A percentile compares a stretch with the other conserved stretches of the same genome.
These are phyloP conservation scores for Ranitomeya variabilis DNA, from an alignment of 2,113 vertebrate genomes.

Conservation along the genomic window DNA sequence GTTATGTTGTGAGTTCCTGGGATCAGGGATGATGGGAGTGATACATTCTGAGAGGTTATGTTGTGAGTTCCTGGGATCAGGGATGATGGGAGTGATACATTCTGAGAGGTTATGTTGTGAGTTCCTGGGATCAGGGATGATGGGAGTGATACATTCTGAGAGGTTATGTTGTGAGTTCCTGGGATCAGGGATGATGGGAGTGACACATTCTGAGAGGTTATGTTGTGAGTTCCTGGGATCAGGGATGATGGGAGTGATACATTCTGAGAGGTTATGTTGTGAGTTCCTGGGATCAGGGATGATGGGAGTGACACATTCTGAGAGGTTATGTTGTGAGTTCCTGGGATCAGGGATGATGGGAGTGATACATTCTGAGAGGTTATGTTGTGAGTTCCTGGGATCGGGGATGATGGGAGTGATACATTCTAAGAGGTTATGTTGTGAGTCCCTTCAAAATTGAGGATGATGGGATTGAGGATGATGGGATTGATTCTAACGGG, in stretches of 20 bases:
- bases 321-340: neutral
- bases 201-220: neutral
- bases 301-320: neutral
- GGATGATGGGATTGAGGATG: too few relatives aligned
- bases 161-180: neutral
- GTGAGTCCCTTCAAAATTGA: neutral
- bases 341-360: neutral
- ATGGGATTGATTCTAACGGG: neutral
- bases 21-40: neutral
- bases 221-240: too few relatives aligned
- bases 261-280: neutral
- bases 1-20: neutral
- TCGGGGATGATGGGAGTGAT: neutral
- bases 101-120: neutral
- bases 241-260: neutral
- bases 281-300: neutral
- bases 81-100: neutral
- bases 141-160: neutral
- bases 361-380: neutral
- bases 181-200: neutral
- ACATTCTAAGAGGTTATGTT: neutral
- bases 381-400: neutral
- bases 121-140: neutral
- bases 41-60: neutral
- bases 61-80: neutral